Evolutionary conservation across 2,888 invertebrate species (phyloP).

Genomic region (Cartodere bifasciata): DNA sequence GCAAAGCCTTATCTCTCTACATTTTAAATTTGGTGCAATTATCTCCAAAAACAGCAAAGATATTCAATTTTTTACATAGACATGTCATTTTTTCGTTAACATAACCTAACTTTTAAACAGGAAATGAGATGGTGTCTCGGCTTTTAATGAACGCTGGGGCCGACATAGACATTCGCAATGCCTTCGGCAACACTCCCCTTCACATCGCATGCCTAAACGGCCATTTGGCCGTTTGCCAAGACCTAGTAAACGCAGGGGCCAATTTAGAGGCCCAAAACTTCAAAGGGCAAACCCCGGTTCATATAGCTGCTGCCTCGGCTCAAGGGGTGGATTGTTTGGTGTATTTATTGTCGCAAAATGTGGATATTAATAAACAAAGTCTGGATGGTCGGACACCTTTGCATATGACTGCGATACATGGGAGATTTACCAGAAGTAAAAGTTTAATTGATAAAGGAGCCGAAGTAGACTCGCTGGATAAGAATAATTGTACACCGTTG

Average conservation of each 20-base stretch:
- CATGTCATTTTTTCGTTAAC: constrained; percentile 4
- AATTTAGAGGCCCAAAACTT: constrained; percentile 41
- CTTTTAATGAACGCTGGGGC: constrained; percentile 41
- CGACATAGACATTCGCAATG: constrained; percentile 43
- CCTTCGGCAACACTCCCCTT: constrained; percentile 45
- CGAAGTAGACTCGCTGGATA: constrained; percentile 42
- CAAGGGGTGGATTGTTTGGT: constrained; percentile 48
- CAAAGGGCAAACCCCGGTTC: constrained; percentile 45
- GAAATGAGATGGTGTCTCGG: constrained; percentile 22
- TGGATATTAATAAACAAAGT: constrained; percentile 42
- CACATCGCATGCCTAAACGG: constrained; percentile 51
- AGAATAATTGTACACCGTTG: constrained; percentile 46
- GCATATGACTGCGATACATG: constrained; percentile 54
- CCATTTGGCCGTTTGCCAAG: constrained; percentile 40
- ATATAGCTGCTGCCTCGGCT: constrained; percentile 46
- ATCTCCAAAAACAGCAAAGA: constrained; percentile 2
- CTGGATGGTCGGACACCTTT: constrained; percentile 47
- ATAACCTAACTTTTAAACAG: constrained; percentile 14
- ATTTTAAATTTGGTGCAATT: too few species aligned
- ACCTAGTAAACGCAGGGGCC: constrained; percentile 38
- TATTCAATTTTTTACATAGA: neutral
- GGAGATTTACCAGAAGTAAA: constrained; percentile 48
- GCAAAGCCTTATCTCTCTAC: too few species aligned
- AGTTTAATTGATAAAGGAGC: constrained; percentile 45
- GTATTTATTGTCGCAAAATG: constrained; percentile 39